Evolutionary conservation across 1,140 invertebrate genomes (phyloP).

Genomic region (Macrobrachium nipponense): DNA sequence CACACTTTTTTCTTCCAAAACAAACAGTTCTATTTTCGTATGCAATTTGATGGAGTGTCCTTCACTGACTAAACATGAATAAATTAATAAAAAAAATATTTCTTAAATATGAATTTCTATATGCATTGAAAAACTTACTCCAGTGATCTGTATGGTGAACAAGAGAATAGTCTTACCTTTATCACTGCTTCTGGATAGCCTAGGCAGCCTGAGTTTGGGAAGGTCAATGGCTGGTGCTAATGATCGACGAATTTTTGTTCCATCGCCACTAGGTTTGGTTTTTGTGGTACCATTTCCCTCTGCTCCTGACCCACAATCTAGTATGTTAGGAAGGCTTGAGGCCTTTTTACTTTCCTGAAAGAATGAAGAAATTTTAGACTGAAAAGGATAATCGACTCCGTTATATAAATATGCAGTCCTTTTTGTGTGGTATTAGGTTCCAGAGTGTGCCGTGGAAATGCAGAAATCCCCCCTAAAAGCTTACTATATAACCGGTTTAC

Average conservation of each 20-base stretch:
- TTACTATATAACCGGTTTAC: too few relatives aligned
- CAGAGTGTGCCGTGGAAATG: too few relatives aligned
- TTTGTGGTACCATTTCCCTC: slow-evolving; percentile 43
- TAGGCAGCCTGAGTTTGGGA: slow-evolving; percentile 47
- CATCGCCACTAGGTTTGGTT: slow-evolving; percentile 1
- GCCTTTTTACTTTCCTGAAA: slow-evolving; percentile 50
- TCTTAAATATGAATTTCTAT: too few relatives aligned
- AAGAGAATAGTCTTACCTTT: slow-evolving; percentile 38
- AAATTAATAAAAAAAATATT: too few relatives aligned
- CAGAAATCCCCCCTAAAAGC: too few relatives aligned
- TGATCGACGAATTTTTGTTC: slow-evolving; percentile 43
- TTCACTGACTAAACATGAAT: too few relatives aligned
- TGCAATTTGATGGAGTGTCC: too few relatives aligned
- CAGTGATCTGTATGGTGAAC: background rate
- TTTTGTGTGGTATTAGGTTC: too few relatives aligned
- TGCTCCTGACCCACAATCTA: slow-evolving; percentile 44
- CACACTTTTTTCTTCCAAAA: too few relatives aligned
- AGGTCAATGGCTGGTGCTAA: slow-evolving; percentile 59
- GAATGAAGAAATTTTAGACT: background rate
- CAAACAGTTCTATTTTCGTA: too few relatives aligned
- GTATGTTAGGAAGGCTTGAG: slow-evolving; percentile 61
- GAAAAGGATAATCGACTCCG: background rate
- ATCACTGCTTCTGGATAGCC: slow-evolving; percentile 43
- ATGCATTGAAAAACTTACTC: too few relatives aligned
- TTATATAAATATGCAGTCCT: too few relatives aligned